Evolutionary conservation across 2,113 vertebrate species (phyloP).

Genomic region (Cebidichthys violaceus): DNA sequence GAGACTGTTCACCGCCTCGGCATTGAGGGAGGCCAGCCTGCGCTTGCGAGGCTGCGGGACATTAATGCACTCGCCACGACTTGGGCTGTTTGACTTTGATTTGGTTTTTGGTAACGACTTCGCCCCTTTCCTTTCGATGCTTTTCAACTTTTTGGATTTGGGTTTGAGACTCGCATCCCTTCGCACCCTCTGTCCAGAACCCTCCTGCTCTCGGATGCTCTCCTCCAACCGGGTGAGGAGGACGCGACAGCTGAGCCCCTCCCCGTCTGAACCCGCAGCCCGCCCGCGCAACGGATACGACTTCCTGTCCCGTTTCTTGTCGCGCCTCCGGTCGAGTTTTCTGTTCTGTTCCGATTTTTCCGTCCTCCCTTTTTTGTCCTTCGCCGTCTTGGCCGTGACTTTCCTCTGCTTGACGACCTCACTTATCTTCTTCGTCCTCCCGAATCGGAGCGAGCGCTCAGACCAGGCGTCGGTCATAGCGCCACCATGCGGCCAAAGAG

Average conservation of each 20-base stretch:
- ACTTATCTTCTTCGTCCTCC: constrained; percentile 79
- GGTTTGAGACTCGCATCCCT: constrained; percentile 5
- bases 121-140: constrained; percentile 19
- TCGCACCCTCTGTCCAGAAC: constrained; percentile 35
- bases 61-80: constrained; percentile 2
- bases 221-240: constrained; percentile 90
- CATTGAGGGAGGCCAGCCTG: constrained; percentile 94
- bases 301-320: constrained; percentile 89
- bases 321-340: constrained; percentile 61
- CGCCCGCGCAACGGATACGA: constrained; percentile 91
- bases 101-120: constrained; percentile 61
- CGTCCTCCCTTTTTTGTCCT: constrained; percentile 27
- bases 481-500: constrained; percentile 79
- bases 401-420: constrained; percentile 61
- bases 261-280: constrained; percentile 66
- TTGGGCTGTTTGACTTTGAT: constrained; percentile 57
- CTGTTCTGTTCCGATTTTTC: constrained; percentile 47
- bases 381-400: constrained; percentile 43
- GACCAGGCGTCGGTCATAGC: constrained; percentile 77
- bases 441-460: constrained; percentile 77
- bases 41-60: constrained; percentile 89
- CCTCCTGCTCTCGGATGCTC: constrained; percentile 39
- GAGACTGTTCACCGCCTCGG: constrained; percentile 94
- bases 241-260: constrained; percentile 88
- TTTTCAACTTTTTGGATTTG: constrained; percentile 60